Evolutionary conservation across 2,113 vertebrate species (phyloP).

Genomic region (Noctilio leporinus): DNA sequence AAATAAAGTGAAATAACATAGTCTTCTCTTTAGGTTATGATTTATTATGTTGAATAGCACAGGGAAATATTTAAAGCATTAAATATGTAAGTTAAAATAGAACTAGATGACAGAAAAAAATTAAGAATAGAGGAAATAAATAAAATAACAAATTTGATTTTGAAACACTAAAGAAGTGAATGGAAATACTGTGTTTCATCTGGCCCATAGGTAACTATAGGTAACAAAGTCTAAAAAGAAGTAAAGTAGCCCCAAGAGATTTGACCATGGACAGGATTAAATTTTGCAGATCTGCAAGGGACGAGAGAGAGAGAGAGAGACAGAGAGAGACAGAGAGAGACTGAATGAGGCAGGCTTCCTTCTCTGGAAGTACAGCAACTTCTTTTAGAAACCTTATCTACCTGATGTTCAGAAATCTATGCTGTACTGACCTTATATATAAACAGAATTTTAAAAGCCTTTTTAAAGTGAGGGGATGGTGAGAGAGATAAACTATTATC

Average conservation of each 20-base stretch:
- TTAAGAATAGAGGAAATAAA: neutral
- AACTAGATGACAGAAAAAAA: neutral
- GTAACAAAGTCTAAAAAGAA: neutral
- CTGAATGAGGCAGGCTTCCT: neutral
- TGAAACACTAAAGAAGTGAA: neutral
- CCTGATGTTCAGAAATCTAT: neutral
- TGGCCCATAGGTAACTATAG: neutral
- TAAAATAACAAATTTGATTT: neutral
- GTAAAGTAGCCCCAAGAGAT: neutral
- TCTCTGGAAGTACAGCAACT: neutral
- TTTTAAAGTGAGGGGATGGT: neutral
- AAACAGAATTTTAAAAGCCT: conserved; percentile 3
- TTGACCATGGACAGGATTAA: neutral
- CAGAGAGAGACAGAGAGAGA: neutral
- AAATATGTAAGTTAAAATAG: neutral
- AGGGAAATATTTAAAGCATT: conserved; percentile 18
- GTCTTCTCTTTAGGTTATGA: neutral
- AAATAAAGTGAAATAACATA: neutral
- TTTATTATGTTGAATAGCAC: neutral
- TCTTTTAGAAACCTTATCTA: neutral
- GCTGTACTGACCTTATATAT: neutral
- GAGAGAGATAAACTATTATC: neutral
- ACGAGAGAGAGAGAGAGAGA: neutral
- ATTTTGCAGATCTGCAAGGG: neutral
- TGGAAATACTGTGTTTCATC: neutral